phyloP scores from a whole-genome alignment of 2,113 vertebrate genomes.

The Serilophus lunatus region DNA sequence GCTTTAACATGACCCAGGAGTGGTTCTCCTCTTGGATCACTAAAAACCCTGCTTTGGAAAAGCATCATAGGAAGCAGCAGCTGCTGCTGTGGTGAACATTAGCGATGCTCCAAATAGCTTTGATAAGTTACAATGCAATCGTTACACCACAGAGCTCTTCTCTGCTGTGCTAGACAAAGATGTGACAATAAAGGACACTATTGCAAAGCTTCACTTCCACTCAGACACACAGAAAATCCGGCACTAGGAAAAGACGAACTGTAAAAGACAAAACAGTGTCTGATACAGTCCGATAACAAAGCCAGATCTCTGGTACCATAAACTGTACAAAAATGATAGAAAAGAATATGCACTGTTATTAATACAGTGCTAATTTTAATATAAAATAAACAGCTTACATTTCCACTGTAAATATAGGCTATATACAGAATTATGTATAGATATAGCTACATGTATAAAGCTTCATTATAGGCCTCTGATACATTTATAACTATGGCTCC shows the following conservation, averaged over 20 bases:
- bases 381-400: conserved; percentile 88
- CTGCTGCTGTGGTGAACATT: background rate
- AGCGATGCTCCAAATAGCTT: conserved; percentile 29
- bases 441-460: conserved; percentile 89
- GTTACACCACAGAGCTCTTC: conserved; percentile 51
- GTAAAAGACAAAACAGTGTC: conserved; percentile 35
- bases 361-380: conserved; percentile 84
- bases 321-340: conserved; percentile 79
- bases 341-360: conserved; percentile 76
- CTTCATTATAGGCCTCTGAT: conserved; percentile 85
- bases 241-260: conserved; percentile 61
- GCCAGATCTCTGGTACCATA: conserved; percentile 70
- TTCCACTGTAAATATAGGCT: conserved; percentile 88
- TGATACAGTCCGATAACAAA: conserved; percentile 59
- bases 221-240: conserved; percentile 42
- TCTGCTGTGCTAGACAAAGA: conserved; percentile 41
- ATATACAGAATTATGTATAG: conserved; percentile 83
- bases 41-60: conserved; percentile 14
- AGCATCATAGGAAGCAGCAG: conserved; percentile 29
- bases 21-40: background rate
- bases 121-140: conserved; percentile 47
- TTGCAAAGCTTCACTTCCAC: conserved; percentile 57
- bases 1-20: conserved; percentile 5
- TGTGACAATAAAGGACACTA: conserved; percentile 37
- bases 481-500: conserved; percentile 85